Evolutionary conservation across 2,797 vertebrate genomes (phyloP).

Genomic region (Luscinia megarhynchos): DNA sequence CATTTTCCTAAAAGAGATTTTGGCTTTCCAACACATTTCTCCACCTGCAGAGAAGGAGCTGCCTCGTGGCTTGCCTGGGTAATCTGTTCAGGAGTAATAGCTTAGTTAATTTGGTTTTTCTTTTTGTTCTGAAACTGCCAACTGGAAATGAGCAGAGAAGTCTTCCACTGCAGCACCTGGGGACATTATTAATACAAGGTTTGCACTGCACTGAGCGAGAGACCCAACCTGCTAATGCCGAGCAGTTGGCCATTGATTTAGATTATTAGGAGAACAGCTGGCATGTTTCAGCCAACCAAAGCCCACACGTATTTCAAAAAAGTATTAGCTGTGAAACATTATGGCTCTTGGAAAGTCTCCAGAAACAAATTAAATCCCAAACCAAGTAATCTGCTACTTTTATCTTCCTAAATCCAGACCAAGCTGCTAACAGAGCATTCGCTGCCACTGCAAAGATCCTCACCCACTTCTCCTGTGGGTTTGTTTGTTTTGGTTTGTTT

Average conservation of each 20-base stretch:
- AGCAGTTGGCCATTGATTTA: conserved; percentile 69
- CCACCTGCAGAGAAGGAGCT: neutral
- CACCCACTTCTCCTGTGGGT: neutral
- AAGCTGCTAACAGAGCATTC: conserved; percentile 5
- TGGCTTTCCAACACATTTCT: neutral
- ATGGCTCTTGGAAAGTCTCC: conserved; percentile 52
- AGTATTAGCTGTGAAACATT: conserved; percentile 53
- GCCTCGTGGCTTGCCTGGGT: neutral
- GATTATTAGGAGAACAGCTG: conserved; percentile 72
- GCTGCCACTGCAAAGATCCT: neutral
- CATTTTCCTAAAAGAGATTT: neutral
- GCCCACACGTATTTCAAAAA: conserved; percentile 28
- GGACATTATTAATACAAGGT: neutral
- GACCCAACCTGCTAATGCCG: conserved; percentile 38
- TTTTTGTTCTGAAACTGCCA: neutral
- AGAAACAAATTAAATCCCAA: conserved; percentile 49
- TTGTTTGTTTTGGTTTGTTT: neutral
- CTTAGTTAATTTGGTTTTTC: neutral
- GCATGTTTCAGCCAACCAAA: conserved; percentile 64
- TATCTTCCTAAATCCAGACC: conserved; percentile 47
- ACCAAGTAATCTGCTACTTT: conserved; percentile 62
- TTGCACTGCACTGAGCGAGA: neutral
- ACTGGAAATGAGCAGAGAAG: neutral
- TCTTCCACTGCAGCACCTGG: neutral
- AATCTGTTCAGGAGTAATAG: neutral